Evolutionary conservation across 2,888 invertebrate genomes (phyloP).

Genomic region (Amphimallon solstitiale): DNA sequence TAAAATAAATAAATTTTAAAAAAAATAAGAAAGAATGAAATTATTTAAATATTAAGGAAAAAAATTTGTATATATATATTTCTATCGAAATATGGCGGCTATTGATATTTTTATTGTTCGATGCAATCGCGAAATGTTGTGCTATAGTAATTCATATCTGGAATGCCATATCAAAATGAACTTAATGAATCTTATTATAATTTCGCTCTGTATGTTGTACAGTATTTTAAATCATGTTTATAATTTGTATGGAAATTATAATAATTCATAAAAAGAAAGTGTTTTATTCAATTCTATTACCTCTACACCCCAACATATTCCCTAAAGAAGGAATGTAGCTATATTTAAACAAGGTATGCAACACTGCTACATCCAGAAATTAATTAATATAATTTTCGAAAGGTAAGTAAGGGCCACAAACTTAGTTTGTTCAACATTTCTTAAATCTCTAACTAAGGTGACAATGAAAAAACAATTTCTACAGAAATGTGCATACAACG

Average conservation of each 20-base stretch:
- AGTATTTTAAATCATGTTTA: conserved; percentile 84
- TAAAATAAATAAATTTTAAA: conserved; percentile 36
- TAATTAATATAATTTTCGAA: too few relatives aligned
- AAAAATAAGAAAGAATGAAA: conserved; percentile 24
- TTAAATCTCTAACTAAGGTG: too few relatives aligned
- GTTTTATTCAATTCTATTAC: neutral
- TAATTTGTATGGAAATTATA: conserved; percentile 85
- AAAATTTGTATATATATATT: conserved; percentile 55
- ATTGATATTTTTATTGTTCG: conserved; percentile 59
- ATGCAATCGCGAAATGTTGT: conserved; percentile 48
- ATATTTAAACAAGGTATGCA: too few relatives aligned
- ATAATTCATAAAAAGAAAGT: conserved; percentile 56
- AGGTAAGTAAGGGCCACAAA: too few relatives aligned
- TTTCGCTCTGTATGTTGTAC: conserved; percentile 70
- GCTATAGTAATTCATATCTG: conserved; percentile 63
- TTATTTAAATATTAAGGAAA: conserved; percentile 43
- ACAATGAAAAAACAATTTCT: too few relatives aligned
- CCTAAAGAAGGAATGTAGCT: too few relatives aligned
- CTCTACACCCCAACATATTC: too few relatives aligned
- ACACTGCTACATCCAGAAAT: too few relatives aligned
- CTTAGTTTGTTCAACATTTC: too few relatives aligned
- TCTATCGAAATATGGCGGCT: conserved; percentile 60
- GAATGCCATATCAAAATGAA: conserved; percentile 52
- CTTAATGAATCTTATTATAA: conserved; percentile 58
- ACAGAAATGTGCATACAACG: too few relatives aligned